These are phyloP conservation scores for Philhelius pedissequus DNA, from an alignment of 2,888 invertebrate genomes.

Conservation along the genomic window DNA sequence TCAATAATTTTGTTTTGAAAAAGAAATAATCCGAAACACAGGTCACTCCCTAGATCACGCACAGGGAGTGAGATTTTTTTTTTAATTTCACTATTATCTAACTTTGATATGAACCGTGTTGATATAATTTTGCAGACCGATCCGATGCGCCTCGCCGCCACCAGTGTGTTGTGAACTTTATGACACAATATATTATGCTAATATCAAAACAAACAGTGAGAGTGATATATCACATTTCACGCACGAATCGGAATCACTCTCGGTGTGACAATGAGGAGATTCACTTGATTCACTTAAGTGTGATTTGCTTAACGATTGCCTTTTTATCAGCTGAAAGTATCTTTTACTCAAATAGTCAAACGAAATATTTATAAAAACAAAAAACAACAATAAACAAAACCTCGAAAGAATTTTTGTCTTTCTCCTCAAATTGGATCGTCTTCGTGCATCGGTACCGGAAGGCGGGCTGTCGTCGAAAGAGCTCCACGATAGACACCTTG, in stretches of 20 bases:
- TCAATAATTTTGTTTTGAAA: conserved; percentile 1
- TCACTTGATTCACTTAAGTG: conserved; percentile 25
- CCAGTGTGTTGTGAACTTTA: conserved; percentile 5
- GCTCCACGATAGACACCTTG: conserved; percentile 66
- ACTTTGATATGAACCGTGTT: not conserved
- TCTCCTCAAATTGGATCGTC: conserved; percentile 14
- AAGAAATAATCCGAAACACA: not conserved
- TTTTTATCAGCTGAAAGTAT: conserved; percentile 38
- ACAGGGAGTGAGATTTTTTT: not conserved
- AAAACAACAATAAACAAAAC: conserved; percentile 7
- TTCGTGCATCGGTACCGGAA: conserved; percentile 46
- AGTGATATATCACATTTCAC: conserved; percentile 34
- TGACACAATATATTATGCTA: conserved; percentile 33
- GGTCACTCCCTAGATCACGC: conserved; percentile 24
- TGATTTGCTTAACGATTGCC: conserved; percentile 28
- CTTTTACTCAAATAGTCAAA: conserved; percentile 18
- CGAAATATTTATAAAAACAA: not conserved
- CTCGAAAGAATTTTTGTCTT: conserved; percentile 28
- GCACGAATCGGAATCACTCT: conserved; percentile 21
- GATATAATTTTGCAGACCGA: conserved; percentile 10
- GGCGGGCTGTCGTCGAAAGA: conserved; percentile 10
- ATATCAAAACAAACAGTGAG: conserved; percentile 48
- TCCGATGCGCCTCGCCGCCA: too few species aligned
- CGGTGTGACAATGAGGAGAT: conserved; percentile 1
- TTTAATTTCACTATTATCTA: conserved; percentile 30